These are phyloP conservation scores for Steinernema feltiae DNA, from an alignment of 1,140 invertebrate genomes.

Conservation along the genomic window DNA sequence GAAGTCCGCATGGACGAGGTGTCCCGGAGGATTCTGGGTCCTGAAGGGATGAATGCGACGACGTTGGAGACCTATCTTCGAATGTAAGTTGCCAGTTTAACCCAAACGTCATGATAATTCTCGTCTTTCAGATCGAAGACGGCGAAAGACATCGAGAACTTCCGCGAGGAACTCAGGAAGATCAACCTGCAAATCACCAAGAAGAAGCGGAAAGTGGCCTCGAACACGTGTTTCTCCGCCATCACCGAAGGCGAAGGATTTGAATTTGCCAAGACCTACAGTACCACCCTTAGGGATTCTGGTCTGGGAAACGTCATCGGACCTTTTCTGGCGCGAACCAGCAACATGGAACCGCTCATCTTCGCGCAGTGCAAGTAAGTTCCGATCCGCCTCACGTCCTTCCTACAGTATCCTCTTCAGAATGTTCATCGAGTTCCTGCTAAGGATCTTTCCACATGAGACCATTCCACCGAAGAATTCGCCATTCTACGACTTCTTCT, in stretches of 20 bases:
- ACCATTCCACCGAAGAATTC: not conserved
- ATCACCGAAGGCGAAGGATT: not conserved
- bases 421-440: not conserved
- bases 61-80: not conserved
- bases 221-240: not conserved
- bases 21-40: not conserved
- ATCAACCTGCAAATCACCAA: not conserved
- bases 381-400: not conserved
- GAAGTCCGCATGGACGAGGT: not conserved
- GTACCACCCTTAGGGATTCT: not conserved
- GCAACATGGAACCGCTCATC: not conserved
- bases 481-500: not conserved
- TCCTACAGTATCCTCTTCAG: not conserved
- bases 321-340: not conserved
- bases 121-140: not conserved
- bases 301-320: not conserved
- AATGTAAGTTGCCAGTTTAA: not conserved
- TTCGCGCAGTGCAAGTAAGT: not conserved
- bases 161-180: not conserved
- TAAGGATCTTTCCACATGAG: not conserved
- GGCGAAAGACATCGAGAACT: not conserved
- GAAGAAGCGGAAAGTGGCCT: constrained; percentile 3
- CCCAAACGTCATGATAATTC: not conserved
- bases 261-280: not conserved
- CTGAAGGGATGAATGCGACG: not conserved